Conservation (phyloP, 2,113 vertebrate species). For the Silurus meridionalis region DNA sequence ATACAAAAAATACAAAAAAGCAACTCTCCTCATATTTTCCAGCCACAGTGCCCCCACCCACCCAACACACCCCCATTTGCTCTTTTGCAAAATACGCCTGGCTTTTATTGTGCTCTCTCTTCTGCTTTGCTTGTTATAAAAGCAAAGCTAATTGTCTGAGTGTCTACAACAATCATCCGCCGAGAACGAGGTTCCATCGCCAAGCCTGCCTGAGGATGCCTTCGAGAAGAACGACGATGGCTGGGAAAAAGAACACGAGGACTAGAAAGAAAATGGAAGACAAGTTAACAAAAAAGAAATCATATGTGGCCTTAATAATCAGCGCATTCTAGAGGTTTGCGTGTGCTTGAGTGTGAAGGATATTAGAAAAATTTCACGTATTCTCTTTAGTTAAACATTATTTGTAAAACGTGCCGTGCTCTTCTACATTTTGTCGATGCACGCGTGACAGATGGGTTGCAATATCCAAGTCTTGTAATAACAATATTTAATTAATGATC, state of each 20-base stretch:
- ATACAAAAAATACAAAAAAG: background rate
- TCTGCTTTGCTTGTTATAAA: constrained; percentile 57
- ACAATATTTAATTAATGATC: constrained; percentile 23
- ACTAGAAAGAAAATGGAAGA: constrained; percentile 2
- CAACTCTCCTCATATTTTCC: constrained; percentile 50
- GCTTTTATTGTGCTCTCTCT: constrained; percentile 11
- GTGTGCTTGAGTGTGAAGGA: background rate
- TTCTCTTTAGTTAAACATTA: background rate
- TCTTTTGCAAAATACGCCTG: constrained; percentile 15
- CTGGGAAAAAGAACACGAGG: constrained; percentile 2
- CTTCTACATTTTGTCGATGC: background rate
- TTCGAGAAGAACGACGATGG: constrained; percentile 4
- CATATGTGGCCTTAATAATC: background rate
- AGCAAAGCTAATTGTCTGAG: constrained; percentile 40
- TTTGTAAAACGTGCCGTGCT: background rate
- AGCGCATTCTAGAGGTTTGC: background rate
- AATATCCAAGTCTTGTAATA: background rate
- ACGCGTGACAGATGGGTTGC: background rate
- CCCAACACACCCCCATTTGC: background rate
- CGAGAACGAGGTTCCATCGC: constrained; percentile 24
- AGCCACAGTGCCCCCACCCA: constrained; percentile 55
- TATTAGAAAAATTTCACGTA: background rate
- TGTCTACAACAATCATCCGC: constrained; percentile 23
- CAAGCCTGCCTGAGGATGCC: background rate
- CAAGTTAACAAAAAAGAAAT: background rate